These are phyloP conservation scores for Bellardia bayeri DNA, from an alignment of 2,888 invertebrate genomes.

Conservation along the genomic window DNA sequence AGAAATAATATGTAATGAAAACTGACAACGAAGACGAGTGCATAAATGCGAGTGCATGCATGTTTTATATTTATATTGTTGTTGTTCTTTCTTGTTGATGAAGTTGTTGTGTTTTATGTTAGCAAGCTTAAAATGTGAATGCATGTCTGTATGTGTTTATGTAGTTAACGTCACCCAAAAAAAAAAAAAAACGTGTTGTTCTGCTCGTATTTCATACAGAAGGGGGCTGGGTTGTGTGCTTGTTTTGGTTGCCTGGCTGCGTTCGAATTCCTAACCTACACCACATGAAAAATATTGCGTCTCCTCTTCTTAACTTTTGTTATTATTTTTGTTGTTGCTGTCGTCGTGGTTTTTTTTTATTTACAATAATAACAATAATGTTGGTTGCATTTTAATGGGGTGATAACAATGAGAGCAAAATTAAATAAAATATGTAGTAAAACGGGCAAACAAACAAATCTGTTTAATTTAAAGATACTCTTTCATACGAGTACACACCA, in stretches of 20 bases:
- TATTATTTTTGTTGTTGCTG: conserved; percentile 20
- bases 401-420: conserved; percentile 66
- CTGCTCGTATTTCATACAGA: conserved; percentile 14
- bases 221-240: conserved; percentile 48
- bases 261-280: conserved; percentile 76
- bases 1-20: conserved; percentile 22
- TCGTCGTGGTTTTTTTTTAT: conserved; percentile 7
- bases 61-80: background rate
- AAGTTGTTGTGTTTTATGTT: conserved; percentile 23
- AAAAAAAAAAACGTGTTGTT: background rate
- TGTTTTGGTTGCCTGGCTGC: conserved; percentile 50
- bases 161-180: conserved; percentile 18
- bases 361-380: conserved; percentile 50
- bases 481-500: too few species aligned
- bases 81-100: background rate
- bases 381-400: conserved; percentile 59
- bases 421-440: conserved; percentile 29
- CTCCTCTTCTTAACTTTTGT: conserved; percentile 49
- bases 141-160: conserved; percentile 23
- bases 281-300: conserved; percentile 74
- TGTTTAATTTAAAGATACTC: conserved; percentile 53
- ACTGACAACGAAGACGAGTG: conserved; percentile 20
- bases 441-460: conserved; percentile 41
- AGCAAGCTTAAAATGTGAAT: background rate
- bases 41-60: conserved; percentile 35